A percentile compares a stretch with the other conserved stretches of the same genome.
Conservation (phyloP, 2,113 vertebrate genomes). For the Syrmaticus mikado region DNA sequence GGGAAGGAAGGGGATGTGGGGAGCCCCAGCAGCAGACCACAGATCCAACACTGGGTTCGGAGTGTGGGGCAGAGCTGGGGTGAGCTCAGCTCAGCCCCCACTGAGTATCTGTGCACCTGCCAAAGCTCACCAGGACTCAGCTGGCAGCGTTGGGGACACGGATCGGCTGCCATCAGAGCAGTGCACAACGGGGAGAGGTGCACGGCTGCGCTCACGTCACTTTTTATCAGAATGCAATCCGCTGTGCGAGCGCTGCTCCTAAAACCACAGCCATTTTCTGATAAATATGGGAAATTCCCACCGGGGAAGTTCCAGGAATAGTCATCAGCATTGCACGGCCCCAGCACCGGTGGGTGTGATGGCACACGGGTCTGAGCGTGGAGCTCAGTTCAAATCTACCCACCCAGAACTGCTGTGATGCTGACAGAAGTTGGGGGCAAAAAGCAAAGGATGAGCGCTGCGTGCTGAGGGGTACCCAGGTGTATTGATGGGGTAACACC, state of each 20-base stretch:
- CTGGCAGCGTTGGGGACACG: too few relatives aligned
- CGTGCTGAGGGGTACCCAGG: too few relatives aligned
- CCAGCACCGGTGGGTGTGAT: too few relatives aligned
- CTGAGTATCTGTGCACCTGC: conserved; percentile 34
- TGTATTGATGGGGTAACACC: not conserved
- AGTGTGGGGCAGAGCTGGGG: not conserved
- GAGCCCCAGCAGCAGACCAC: not conserved
- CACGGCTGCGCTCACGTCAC: rapidly evolving
- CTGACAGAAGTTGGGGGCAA: too few relatives aligned
- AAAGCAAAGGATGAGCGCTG: not conserved
- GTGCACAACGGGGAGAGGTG: not conserved
- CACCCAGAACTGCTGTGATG: too few relatives aligned
- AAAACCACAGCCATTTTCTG: not conserved
- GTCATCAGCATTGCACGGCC: not conserved
- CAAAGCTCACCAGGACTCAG: conserved; percentile 36
- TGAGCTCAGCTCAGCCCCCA: conserved; percentile 2
- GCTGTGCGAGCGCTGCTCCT: rapidly evolving
- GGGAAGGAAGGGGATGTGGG: not conserved
- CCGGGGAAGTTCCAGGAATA: not conserved
- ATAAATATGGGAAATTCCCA: not conserved
- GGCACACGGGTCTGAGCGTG: too few relatives aligned
- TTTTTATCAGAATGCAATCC: rapidly evolving
- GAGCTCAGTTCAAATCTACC: too few relatives aligned
- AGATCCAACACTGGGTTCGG: too few relatives aligned
- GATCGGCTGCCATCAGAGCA: not conserved